These are phyloP conservation scores for Brachypteracias leptosomus DNA, from an alignment of 2,113 vertebrate genomes.

Conservation along the genomic window DNA sequence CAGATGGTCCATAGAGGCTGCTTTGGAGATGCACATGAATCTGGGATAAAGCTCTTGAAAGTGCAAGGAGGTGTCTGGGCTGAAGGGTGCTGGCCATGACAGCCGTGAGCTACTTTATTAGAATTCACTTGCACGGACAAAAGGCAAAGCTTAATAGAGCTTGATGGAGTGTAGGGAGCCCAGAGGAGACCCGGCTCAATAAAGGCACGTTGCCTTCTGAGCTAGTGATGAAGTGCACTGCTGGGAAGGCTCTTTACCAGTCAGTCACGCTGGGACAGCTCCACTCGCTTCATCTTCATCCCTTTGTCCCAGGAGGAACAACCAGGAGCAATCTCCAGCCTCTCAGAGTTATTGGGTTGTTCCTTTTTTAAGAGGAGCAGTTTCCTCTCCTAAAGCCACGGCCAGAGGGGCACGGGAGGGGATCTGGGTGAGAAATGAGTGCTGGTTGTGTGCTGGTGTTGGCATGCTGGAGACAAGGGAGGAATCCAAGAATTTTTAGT, in stretches of 20 bases:
- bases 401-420: rapidly evolving
- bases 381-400: not conserved
- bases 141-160: not conserved
- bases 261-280: not conserved
- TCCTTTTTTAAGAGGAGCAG: not conserved
- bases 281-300: rapidly evolving
- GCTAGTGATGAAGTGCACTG: not conserved
- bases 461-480: not conserved
- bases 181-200: not conserved
- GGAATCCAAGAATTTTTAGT: not conserved
- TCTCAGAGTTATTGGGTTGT: not conserved
- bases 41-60: not conserved
- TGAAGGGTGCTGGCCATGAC: not conserved
- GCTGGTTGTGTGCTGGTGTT: not conserved
- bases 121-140: not conserved
- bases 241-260: not conserved
- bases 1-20: not conserved
- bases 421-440: rapidly evolving
- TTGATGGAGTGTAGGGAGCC: not conserved
- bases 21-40: not conserved
- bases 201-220: not conserved
- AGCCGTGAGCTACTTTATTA: not conserved
- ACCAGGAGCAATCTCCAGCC: not conserved
- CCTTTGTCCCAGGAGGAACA: not conserved
- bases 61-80: not conserved